Evolutionary conservation across 2,888 invertebrate species (phyloP), one percentile per base, ranked within the genome.

Genomic region (Argynnis bischoffii): DNA sequence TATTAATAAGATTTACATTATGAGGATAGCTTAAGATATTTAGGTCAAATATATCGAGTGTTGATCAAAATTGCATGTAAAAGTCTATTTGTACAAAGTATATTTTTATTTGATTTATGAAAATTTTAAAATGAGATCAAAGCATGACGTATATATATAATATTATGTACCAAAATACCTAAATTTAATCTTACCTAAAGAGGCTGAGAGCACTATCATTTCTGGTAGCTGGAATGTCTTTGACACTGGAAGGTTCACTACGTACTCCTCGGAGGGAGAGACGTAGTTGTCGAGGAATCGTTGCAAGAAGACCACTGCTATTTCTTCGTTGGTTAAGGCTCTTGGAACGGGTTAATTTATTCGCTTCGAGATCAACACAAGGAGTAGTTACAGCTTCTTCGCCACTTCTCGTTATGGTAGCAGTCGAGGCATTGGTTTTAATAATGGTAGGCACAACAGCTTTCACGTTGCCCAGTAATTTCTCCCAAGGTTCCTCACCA

Each of bases 271-370:
- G 89, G 68, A 93, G 87, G 55, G 93, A 93, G 71, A 89, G 86
- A 72, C 93, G 85, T 75, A 93, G 87, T 77, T 92, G 93, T 78
- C 90, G 89, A 72, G 94, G 93, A 76, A 94, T 88, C 50, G 93
- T 88, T 67, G 91, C 92, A 72, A 94, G 86, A 50, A 94, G 85
- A 72, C 94, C 93, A 64, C 93, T 91, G 78, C 90, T 92, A 76
- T 88, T 90, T 78, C 90, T 88, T 66, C 91, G 86, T 77, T 90
- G 92, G 77, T 90, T 92, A 69, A 92, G 82, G 77, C 92, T 93
- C 80, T 91, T 93, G 55, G 93, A 92, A 64, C 92, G 85, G 73
- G 87, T 90, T 78, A 93, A 77, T 79, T 88, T 87, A 73, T 81
- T 89, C 63, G 85, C 85, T 79, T 91, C 92, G 73, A 90, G 75